These are phyloP conservation scores for Camptogramma bilineatum DNA, from an alignment of 2,888 invertebrate genomes.

Conservation along the genomic window DNA sequence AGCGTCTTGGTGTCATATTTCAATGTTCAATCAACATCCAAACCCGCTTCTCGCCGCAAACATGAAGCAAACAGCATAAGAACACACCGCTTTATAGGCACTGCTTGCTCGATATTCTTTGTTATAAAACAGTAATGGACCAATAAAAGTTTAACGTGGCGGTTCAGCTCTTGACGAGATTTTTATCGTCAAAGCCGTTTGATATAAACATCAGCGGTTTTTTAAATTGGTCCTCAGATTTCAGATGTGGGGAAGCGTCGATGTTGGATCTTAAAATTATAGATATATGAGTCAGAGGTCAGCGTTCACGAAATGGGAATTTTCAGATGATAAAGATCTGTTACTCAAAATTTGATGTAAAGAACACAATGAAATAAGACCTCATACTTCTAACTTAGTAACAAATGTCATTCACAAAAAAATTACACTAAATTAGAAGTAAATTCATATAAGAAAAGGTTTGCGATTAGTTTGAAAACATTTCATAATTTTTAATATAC, in stretches of 20 bases:
- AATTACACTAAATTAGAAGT: too few species aligned
- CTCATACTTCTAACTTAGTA: too few species aligned
- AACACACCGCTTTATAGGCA: conserved; percentile 53
- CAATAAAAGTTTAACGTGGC: conserved; percentile 64
- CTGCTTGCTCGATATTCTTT: conserved; percentile 61
- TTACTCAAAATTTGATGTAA: too few species aligned
- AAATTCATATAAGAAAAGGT: too few species aligned
- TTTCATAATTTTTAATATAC: too few species aligned
- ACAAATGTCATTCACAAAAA: too few species aligned
- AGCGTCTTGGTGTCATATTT: neutral
- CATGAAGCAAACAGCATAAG: conserved; percentile 35
- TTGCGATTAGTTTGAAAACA: too few species aligned
- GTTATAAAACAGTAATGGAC: conserved; percentile 66
- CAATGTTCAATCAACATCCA: neutral
- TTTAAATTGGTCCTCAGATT: conserved; percentile 39
- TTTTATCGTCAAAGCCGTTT: conserved; percentile 46
- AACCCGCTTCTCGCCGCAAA: conserved; percentile 37
- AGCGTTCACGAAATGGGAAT: neutral
- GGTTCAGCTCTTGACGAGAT: conserved; percentile 49
- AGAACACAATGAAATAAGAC: too few species aligned
- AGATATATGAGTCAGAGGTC: conserved; percentile 16
- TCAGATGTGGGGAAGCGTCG: conserved; percentile 42
- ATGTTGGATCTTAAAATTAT: conserved; percentile 27
- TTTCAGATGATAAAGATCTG: neutral
- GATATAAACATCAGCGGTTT: conserved; percentile 47